Base-by-base conservation (phyloP, 1,140 invertebrate genomes). In the Maniola jurtina region DNA sequence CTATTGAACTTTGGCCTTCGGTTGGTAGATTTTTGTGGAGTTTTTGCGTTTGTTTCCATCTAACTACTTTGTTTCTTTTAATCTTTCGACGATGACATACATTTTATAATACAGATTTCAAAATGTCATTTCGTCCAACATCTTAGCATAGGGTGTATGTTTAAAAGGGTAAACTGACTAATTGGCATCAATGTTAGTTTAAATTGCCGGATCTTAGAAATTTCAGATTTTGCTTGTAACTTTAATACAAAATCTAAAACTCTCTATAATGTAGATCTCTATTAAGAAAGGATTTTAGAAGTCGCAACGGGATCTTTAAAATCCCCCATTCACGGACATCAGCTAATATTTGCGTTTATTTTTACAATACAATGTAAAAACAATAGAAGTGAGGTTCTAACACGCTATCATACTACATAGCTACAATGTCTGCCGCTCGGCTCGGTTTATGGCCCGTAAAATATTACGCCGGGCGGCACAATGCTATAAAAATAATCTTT, bases 401-500 rank as follows among this genome's bases (percentile, higher is more conserved):
- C 11, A 56, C 61, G 34, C 56, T 63, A 64, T 67, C 75, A 73
- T 81, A 76, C 25, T 25, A 25, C 25, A 75, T 73, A 52, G 55
- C 40, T 67, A 81, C 79, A 81, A 57, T 80, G 80, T 81, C 69
- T 50, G n/a, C n/a, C n/a, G n/a, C n/a, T 16, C 57, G 45, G 58
- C 33, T 38, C 54, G 57, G 54, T 82, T 82, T 84, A 82, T 82
- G 73, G 68, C 60, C 74, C 80, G 74, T 82, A 80, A 84, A 84
- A 80, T 78, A 81, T 81, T 75, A 78, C 76, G 70, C 69, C 68
- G 66, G 65, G 64, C 61, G 61, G 62, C 40, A 56, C 58, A 62
- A 61, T 50, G 15, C 64, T 64, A 58, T 72, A 71, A 73, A 73
- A 74, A 71, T 70, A 68, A 67, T 71, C 64, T 71, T 59, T 62